Percentiles rank a stretch among this genome's conserved stretches.
phyloP scores from a whole-genome alignment of 1,140 invertebrate species.

The Drosophila orena region DNA sequence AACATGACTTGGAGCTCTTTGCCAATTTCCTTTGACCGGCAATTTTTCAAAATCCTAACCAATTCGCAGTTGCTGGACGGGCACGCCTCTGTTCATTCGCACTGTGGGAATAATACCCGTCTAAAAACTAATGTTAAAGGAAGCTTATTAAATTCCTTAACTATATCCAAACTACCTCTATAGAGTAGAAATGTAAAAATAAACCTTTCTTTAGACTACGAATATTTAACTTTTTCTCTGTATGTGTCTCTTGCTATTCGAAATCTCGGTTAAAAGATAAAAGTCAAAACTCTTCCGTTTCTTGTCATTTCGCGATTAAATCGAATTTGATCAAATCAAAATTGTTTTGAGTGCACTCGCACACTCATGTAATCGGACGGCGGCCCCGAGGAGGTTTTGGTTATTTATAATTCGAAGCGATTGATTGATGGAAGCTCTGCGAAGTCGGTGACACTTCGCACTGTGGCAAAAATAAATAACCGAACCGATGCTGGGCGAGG shows the following conservation, averaged over 20 bases:
- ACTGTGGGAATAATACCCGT: conserved; percentile 1
- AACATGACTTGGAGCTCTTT: conserved; percentile 74
- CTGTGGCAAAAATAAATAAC: conserved; percentile 81
- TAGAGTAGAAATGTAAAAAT: too few species aligned
- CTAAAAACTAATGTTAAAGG: too few species aligned
- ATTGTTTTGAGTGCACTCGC: conserved; percentile 20
- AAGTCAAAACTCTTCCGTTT: too few species aligned
- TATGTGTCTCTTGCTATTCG: too few species aligned
- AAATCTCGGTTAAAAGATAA: too few species aligned
- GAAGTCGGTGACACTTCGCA: conserved; percentile 82
- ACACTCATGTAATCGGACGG: conserved; percentile 45
- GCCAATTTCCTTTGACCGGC: conserved; percentile 77
- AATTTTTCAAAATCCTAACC: conserved; percentile 82
- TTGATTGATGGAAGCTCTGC: conserved; percentile 81
- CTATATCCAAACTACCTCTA: too few species aligned
- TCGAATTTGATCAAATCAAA: too few species aligned
- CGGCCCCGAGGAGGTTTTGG: conserved; percentile 55
- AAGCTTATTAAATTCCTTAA: too few species aligned
- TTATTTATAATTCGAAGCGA: conserved; percentile 79
- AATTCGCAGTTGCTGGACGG: conserved; percentile 35
- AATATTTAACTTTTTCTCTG: too few species aligned
- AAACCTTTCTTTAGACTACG: too few species aligned
- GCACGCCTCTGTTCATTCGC: conserved; percentile 36
- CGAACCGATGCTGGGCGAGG: conserved; percentile 55
- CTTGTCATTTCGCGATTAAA: too few species aligned